These are phyloP conservation scores for Penaeus vannamei DNA, from an alignment of 1,140 invertebrate species.

Conservation along the genomic window DNA sequence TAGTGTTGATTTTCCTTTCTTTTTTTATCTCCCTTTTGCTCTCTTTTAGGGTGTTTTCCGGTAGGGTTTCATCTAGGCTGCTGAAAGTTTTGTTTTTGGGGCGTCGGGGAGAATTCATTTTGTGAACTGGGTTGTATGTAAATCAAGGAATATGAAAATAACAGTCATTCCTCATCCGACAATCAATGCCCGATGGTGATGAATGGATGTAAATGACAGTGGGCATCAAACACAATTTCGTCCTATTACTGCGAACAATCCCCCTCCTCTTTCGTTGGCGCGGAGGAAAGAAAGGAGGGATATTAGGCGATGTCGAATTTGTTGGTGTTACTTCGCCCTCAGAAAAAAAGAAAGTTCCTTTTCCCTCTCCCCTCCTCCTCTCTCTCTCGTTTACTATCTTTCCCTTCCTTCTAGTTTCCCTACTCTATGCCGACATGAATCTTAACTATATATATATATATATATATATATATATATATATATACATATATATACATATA, in stretches of 20 bases:
- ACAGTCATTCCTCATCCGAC: conserved; percentile 52
- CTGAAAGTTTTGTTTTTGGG: conserved; percentile 3
- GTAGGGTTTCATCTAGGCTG: too few species aligned
- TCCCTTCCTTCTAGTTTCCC: not conserved
- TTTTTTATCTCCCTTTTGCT: too few species aligned
- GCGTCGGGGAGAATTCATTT: too few species aligned
- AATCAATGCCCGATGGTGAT: conserved; percentile 60
- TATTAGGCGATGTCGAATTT: too few species aligned
- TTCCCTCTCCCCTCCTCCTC: not conserved
- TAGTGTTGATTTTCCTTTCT: too few species aligned
- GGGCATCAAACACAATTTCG: not conserved
- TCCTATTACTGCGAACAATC: not conserved
- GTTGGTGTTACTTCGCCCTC: too few species aligned
- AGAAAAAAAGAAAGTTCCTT: not conserved
- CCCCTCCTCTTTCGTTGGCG: not conserved
- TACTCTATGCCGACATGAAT: not conserved
- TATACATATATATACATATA: too few species aligned
- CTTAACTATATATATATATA: too few species aligned
- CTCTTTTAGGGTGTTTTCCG: too few species aligned
- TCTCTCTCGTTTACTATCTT: not conserved
- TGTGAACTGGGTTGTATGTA: not conserved
- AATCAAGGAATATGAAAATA: conserved; percentile 1
- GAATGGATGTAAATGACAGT: conserved; percentile 58
- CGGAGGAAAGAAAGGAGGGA: too few species aligned
- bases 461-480: too few species aligned